Base-by-base conservation (phyloP, 2,797 vertebrate species). In the Cyprinella venusta region DNA sequence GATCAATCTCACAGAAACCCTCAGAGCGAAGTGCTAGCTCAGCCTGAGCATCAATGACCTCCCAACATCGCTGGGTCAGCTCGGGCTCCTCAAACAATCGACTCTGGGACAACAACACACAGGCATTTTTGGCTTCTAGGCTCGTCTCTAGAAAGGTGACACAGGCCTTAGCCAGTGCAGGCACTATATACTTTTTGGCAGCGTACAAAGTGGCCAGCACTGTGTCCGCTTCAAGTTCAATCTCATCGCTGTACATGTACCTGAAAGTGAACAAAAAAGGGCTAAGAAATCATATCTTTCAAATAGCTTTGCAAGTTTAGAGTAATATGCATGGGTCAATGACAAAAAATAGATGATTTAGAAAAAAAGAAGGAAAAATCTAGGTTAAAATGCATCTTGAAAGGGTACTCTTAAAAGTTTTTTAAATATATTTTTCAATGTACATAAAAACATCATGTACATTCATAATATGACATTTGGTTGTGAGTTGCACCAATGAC, bases 181-280 rank as follows among this genome's bases (percentile, higher is more conserved):
- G 96, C 76, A 97, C 96, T 0, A 97, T 96, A 90, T 97, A 97
- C 89, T 97, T 97, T 92, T 97, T 97, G 90, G 96, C 96, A 48
- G 96, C 96, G 0, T 97, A 97, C n/a, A 97, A 89, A 0, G 96
- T 97, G 86, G 96, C 96, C 84, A 97, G 94, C 90, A 97, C 96
- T 0, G 96, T 96, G 92, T 97, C 96, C 0, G 96, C 96, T 88
- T 97, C 96, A 91, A 97, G 93, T 72, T 97, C 96, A 59, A 97
- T 96, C 92, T 97, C 96, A 0, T 97, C 96, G 4, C 96, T 96
- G 83, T 97, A 97, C 94, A 97, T 93, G 87, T 97, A 97, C 92
- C 96, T 97, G 85, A 0, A 81, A 15, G 63, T 65, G 36, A 85
- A 74, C 1, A 69, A 15, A 2, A 50, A 77, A 30, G 1, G 0